Percentiles rank a stretch among this genome's conserved stretches.
phyloP scores from a whole-genome alignment of 2,888 invertebrate genomes.

The Acanthacorydalis orientalis region DNA sequence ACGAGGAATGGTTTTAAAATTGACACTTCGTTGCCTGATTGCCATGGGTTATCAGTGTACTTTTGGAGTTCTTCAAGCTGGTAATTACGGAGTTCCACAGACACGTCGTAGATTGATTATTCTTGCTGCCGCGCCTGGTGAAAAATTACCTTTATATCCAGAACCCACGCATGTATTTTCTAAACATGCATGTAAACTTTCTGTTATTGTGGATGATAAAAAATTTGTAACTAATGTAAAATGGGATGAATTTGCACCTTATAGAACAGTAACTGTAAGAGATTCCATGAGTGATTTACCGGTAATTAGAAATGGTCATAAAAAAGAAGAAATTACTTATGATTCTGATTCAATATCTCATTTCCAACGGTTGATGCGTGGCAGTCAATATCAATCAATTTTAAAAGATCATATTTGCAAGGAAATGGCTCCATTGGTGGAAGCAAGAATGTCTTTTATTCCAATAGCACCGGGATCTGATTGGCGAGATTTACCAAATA shows the following conservation, averaged over 20 bases:
- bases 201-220: conserved; percentile 40
- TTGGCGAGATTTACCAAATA: conserved; percentile 76
- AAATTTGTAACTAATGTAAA: conserved; percentile 25
- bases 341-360: conserved; percentile 52
- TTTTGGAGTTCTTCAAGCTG: conserved; percentile 74
- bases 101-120: conserved; percentile 61
- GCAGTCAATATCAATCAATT: conserved; percentile 34
- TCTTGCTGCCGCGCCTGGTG: conserved; percentile 67
- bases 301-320: conserved; percentile 53
- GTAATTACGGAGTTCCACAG: conserved; percentile 72
- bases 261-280: conserved; percentile 30
- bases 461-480: conserved; percentile 62
- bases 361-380: conserved; percentile 56
- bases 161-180: conserved; percentile 68
- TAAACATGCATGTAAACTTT: conserved; percentile 43
- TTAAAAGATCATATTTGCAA: conserved; percentile 68
- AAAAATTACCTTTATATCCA: conserved; percentile 54
- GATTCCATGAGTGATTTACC: conserved; percentile 76
- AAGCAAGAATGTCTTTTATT: conserved; percentile 58
- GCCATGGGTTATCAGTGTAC: conserved; percentile 80
- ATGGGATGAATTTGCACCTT: conserved; percentile 56
- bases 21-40: conserved; percentile 56
- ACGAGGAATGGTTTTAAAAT: conserved; percentile 60
- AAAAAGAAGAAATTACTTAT: conserved; percentile 50
- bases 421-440: conserved; percentile 64